A percentile compares a stretch with the other conserved stretches of the same genome.
phyloP scores from a whole-genome alignment of 1,140 invertebrate species.

The Diorhabda elongata region DNA sequence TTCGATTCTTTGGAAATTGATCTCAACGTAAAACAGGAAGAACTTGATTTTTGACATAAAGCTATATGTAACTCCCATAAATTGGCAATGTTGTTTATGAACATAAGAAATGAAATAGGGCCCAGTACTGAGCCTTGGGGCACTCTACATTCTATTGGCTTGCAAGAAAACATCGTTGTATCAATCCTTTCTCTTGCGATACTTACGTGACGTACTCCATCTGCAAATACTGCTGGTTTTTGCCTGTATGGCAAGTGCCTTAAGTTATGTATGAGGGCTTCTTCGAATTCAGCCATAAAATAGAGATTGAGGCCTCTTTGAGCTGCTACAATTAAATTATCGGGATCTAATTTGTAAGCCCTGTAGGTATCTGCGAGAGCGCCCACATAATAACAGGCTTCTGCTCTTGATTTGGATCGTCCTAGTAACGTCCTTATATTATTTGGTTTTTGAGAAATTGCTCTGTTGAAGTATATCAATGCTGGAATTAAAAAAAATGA shows the following conservation, averaged over 20 bases:
- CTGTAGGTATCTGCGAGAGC: constrained; percentile 51
- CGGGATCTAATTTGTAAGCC: constrained; percentile 49
- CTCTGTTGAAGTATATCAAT: constrained; percentile 49
- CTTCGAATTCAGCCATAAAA: constrained; percentile 54
- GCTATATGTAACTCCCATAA: too few relatives aligned
- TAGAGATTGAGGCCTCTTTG: constrained; percentile 54
- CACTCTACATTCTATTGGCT: too few relatives aligned
- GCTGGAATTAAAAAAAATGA: constrained; percentile 3
- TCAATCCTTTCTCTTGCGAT: neutral
- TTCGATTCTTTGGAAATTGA: too few relatives aligned
- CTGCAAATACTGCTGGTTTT: constrained; percentile 53
- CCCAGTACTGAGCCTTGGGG: too few relatives aligned
- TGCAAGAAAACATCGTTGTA: too few relatives aligned
- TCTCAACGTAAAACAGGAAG: too few relatives aligned
- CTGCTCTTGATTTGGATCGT: constrained; percentile 41
- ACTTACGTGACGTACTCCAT: constrained; percentile 46
- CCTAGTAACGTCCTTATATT: constrained; percentile 51
- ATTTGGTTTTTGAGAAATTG: constrained; percentile 47
- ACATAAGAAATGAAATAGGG: too few relatives aligned
- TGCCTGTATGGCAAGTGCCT: constrained; percentile 46
- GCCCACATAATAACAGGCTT: constrained; percentile 50
- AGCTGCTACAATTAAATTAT: constrained; percentile 49
- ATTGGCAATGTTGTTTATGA: too few relatives aligned
- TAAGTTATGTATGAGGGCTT: constrained; percentile 52
- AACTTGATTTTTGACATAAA: too few relatives aligned